Base-by-base conservation (phyloP, 1,140 invertebrate genomes). In the Bombyx mandarina region DNA sequence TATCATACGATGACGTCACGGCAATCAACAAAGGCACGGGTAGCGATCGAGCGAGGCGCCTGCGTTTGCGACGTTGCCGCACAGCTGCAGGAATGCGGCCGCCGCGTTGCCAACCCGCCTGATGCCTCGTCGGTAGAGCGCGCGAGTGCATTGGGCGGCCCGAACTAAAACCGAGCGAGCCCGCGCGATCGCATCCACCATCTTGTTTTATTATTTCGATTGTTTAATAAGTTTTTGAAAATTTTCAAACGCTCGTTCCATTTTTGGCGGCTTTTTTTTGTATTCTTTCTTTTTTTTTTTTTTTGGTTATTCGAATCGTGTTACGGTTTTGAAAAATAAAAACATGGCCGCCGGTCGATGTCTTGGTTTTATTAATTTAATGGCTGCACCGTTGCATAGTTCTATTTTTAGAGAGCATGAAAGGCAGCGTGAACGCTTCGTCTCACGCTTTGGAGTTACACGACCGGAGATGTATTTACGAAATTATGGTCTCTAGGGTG, bases 71-170 rank as follows among this genome's bases (percentile, higher is more conserved):
- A 77, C 77, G 81, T 81, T 84, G 81, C 81, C 79, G 71, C 63
- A 52, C 60, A 59, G 68, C 58, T 69, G 71, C 67, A 77, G 75
- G 81, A 84, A 84, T 84, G 81, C 77, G 81, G 72, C 64, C 75
- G 78, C 69, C 58, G 61, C 73, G 81, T 73, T 82, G 81, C 81
- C 80, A 83, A 71, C 57, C 67, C 73, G 69, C 71, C 53, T 65
- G 63, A 68, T 66, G 71, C 72, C 74, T 63, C 68, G 76, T 60
- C 72, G 74, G 80, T 81, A 79, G 75, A 79, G 75, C 62, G 58
- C 68, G 12, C 69, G 69, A 73, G 74, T 75, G 79, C 77, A 78
- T 78, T 81, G 80, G 80, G 80, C 80, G 80, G 80, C 75, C 55
- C 62, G 60, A 65, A 62, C 67, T 8, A 6, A 72, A 67, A 18